Evolutionary conservation across 2,113 vertebrate genomes (phyloP).

Genomic region (Lathamus discolor): DNA sequence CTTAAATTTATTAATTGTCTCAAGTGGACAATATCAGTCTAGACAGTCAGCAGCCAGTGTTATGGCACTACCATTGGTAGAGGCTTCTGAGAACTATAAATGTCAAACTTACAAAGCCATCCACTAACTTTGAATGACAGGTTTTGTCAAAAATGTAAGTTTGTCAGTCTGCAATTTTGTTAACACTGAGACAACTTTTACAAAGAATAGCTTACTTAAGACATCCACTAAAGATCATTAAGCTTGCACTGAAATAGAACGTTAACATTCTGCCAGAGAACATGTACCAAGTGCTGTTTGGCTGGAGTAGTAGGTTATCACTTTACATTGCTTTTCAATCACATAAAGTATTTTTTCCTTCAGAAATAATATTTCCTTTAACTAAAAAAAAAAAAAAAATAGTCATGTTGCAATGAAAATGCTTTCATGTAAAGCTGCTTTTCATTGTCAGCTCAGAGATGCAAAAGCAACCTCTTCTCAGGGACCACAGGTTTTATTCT

Average conservation of each 20-base stretch:
- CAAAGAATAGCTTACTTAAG: neutral
- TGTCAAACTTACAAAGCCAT: neutral
- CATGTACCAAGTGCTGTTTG: neutral
- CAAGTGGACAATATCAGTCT: neutral
- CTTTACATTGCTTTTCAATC: neutral
- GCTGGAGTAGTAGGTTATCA: neutral
- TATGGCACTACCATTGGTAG: neutral
- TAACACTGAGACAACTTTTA: neutral
- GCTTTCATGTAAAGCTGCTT: neutral
- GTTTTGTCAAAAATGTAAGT: neutral
- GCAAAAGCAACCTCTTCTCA: neutral
- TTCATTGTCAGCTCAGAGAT: neutral
- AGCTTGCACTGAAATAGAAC: neutral
- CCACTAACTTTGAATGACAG: neutral
- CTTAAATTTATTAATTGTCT: neutral
- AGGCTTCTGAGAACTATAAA: neutral
- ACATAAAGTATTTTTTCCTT: neutral
- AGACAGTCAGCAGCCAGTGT: neutral
- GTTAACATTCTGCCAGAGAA: neutral
- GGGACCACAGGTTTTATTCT: neutral
- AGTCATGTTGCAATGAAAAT: neutral
- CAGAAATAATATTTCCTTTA: neutral
- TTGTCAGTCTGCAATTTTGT: neutral
- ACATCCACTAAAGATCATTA: neutral
- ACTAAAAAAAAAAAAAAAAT: neutral